Evolutionary conservation across 1,140 invertebrate species (phyloP).

Genomic region (Brevipalpus yothersi): DNA sequence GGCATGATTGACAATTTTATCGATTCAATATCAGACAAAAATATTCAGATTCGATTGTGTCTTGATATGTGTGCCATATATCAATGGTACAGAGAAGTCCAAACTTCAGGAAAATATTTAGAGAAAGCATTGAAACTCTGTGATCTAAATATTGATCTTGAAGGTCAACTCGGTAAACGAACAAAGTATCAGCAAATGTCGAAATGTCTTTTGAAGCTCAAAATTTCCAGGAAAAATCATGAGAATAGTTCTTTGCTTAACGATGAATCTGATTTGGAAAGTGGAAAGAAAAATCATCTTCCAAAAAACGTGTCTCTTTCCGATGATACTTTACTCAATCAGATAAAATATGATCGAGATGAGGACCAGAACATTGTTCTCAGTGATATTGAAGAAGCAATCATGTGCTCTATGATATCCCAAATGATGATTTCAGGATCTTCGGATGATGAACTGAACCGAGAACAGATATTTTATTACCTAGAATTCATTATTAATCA

Average conservation of each 20-base stretch:
- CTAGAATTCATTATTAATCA: constrained; percentile 20
- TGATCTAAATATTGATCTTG: constrained; percentile 36
- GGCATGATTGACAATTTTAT: neutral
- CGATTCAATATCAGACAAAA: neutral
- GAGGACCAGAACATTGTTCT: constrained; percentile 27
- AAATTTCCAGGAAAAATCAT: constrained; percentile 24
- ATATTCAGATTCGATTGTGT: neutral
- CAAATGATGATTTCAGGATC: constrained; percentile 36
- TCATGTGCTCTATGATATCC: constrained; percentile 46
- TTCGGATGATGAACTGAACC: constrained; percentile 42
- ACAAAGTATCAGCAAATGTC: constrained; percentile 61
- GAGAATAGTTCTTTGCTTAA: neutral
- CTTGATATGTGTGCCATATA: constrained; percentile 48
- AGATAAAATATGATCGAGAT: constrained; percentile 36
- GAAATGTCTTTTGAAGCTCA: constrained; percentile 50
- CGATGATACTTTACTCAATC: constrained; percentile 57
- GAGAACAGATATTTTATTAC: constrained; percentile 54
- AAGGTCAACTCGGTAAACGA: constrained; percentile 53
- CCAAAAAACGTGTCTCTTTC: constrained; percentile 35
- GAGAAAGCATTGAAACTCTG: constrained; percentile 30
- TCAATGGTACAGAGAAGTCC: constrained; percentile 41
- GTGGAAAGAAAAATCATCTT: constrained; percentile 7
- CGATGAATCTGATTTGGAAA: neutral
- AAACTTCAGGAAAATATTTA: constrained; percentile 37
- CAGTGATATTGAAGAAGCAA: constrained; percentile 44